Base-by-base conservation (phyloP, 2,888 invertebrate species). In the Tetramorium bicarinatum region DNA sequence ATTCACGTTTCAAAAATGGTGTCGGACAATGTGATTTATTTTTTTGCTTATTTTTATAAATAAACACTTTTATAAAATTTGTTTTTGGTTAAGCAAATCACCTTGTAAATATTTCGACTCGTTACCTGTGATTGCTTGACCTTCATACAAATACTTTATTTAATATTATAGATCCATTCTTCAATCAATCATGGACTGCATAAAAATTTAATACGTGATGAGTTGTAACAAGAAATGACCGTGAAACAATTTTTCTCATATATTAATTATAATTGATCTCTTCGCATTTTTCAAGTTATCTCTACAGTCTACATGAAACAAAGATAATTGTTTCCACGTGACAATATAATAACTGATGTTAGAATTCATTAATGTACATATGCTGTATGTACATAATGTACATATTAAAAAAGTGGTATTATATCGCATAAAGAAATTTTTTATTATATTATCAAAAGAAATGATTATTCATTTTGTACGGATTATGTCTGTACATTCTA, bases 171-270 rank as follows among this genome's bases (percentile, higher is more conserved):
- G 21, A 67, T 41, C 34, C 56, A 72, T 44, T 83, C 88, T 84
- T 80, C 25, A 82, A 85, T 85, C 49, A 21, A 56, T 83, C 83
- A 83, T 52, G 81, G 56, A 87, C 87, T 79, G 18, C 34, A 62
- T 54, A 44, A 44, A 66, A 25, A 66, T 66, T 62, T 56, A 18
- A 59, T 56, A 52, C n/a, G 34, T 69, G 61, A 49, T 82, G 41
- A 71, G 62, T 83, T 85, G 52, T 52, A 66, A 69, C n/a, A 15
- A 15, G 3, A 34, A 15, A 71, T 41, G 1, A 41, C 25, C 41
- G 52, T 25, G 34, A 71, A 56, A 21, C 4, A 44, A 3, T 9
- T 6, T 34, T 29, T 3, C 41, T 7, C 29, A 7, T 29, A 13
- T 13, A 13, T 66, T 8, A 49, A 67, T 15, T 25, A 52, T 29